These are phyloP conservation scores for Tachycineta bicolor DNA, from an alignment of 2,113 vertebrate species.

Conservation along the genomic window DNA sequence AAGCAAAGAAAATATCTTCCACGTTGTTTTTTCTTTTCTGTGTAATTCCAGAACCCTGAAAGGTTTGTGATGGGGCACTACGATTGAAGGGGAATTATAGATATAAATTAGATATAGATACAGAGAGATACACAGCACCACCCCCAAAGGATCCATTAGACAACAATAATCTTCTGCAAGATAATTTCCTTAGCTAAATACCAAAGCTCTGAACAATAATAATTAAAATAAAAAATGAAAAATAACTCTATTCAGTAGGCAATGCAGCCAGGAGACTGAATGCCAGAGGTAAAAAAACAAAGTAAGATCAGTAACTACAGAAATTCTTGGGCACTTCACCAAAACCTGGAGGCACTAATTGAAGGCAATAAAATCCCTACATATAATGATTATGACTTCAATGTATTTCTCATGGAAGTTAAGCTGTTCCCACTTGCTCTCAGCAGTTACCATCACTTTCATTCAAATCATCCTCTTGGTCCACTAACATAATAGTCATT, in stretches of 20 bases:
- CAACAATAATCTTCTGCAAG: neutral
- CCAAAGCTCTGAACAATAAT: neutral
- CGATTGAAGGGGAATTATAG: neutral
- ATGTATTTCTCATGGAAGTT: neutral
- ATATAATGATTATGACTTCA: neutral
- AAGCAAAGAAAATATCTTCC: neutral
- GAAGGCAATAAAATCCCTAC: neutral
- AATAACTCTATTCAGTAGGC: neutral
- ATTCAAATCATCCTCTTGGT: neutral
- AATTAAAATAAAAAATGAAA: neutral
- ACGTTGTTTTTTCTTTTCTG: neutral
- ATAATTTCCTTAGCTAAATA: neutral
- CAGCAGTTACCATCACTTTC: neutral
- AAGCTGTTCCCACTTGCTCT: neutral
- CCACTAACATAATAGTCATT: neutral
- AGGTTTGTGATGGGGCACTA: neutral
- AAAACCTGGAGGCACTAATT: conserved; percentile 3
- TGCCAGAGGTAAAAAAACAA: neutral
- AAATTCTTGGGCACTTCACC: neutral
- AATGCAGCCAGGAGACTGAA: neutral
- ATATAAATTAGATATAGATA: neutral
- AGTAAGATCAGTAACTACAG: neutral
- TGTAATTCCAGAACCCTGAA: neutral
- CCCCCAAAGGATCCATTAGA: neutral
- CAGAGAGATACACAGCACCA: neutral